These are phyloP conservation scores for Neomorphus geoffroyi DNA, from an alignment of 2,797 vertebrate species.

Conservation along the genomic window DNA sequence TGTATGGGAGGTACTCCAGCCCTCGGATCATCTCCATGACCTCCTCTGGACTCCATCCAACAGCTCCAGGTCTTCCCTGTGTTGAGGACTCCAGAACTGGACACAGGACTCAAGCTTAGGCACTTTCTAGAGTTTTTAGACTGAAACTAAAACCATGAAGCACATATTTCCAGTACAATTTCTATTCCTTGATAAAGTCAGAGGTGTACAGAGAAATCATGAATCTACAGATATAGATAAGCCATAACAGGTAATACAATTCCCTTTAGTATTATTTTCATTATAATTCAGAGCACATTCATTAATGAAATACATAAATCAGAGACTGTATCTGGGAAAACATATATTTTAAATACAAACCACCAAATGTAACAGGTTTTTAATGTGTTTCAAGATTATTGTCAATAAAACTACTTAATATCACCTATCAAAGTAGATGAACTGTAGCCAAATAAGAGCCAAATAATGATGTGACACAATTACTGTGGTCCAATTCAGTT, in stretches of 20 bases:
- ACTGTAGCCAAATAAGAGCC: neutral
- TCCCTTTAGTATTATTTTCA: neutral
- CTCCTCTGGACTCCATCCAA: too few relatives aligned
- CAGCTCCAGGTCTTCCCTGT: too few relatives aligned
- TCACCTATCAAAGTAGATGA: neutral
- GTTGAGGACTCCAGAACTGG: too few relatives aligned
- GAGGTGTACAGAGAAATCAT: fast-evolving
- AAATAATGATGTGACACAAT: neutral
- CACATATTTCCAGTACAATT: neutral
- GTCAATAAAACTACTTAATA: neutral
- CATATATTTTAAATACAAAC: neutral
- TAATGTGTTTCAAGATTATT: neutral
- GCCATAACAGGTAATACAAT: neutral
- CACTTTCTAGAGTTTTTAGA: neutral
- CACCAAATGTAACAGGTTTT: neutral
- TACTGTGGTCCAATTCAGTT: neutral
- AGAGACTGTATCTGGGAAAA: neutral
- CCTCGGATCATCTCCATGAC: too few relatives aligned
- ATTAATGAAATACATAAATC: neutral
- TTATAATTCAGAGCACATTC: neutral
- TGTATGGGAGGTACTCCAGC: too few relatives aligned
- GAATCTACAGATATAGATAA: neutral
- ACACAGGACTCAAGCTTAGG: too few relatives aligned
- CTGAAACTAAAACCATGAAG: neutral
- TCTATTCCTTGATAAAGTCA: neutral